Evolutionary conservation across 2,113 vertebrate genomes (phyloP).

Genomic region (Lethenteron reissneri): DNA sequence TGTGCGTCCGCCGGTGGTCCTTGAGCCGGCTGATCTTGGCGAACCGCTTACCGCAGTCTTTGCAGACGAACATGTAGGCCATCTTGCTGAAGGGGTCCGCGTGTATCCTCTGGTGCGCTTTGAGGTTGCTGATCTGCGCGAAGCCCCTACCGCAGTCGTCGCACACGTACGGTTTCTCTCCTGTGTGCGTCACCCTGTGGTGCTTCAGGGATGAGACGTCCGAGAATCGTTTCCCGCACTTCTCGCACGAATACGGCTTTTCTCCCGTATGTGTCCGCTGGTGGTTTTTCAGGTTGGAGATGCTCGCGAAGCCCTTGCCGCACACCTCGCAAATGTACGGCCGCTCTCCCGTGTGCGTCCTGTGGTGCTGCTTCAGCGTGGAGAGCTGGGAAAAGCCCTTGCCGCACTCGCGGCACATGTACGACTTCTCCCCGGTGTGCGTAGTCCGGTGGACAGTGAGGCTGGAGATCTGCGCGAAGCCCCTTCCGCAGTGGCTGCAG

Average conservation of each 20-base stretch:
- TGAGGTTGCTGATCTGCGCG: neutral
- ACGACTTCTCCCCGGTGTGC: neutral
- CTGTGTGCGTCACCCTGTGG: slow-evolving; percentile 1
- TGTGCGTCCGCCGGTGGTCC: slow-evolving; percentile 44
- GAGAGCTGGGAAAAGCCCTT: neutral
- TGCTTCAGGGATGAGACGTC: neutral
- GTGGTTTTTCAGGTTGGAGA: no score
- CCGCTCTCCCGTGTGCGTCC: neutral
- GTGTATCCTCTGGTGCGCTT: neutral
- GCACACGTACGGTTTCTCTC: neutral
- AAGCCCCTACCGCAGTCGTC: slow-evolving; percentile 1
- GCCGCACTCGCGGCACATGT: neutral
- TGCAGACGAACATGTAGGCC: no score
- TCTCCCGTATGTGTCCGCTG: no score
- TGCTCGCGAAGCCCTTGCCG: neutral
- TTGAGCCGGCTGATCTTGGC: no score
- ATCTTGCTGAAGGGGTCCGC: no score
- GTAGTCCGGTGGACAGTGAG: no score
- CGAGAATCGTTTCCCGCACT: no score
- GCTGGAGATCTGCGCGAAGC: neutral
- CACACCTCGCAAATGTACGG: slow-evolving; percentile 3
- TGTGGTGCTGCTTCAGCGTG: neutral
- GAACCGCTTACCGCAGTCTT: no score
- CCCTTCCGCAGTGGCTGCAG: slow-evolving; percentile 1
- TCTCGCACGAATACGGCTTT: no score